Conservation (phyloP, 2,797 vertebrate species). For the Acanthis flammea region DNA sequence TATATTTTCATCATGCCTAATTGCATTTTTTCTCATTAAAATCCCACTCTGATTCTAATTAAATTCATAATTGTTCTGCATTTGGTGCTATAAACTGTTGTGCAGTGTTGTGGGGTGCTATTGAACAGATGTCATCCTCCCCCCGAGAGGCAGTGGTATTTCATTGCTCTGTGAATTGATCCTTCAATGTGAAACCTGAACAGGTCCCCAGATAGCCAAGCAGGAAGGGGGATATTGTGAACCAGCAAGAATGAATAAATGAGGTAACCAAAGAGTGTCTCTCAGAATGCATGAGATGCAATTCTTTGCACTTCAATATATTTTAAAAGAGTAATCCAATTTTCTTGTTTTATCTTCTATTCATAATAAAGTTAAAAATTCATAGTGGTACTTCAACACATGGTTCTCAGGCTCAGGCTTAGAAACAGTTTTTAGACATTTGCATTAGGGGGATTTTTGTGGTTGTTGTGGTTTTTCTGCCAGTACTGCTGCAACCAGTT, state of each 20-base stretch:
- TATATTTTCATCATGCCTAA: slow-evolving; percentile 43
- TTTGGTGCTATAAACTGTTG: slow-evolving; percentile 47
- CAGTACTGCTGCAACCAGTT: neutral
- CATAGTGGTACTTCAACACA: neutral
- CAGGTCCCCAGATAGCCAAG: slow-evolving; percentile 18
- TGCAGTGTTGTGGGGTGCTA: slow-evolving; percentile 16
- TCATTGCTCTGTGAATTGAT: slow-evolving; percentile 54
- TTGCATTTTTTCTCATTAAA: slow-evolving; percentile 64
- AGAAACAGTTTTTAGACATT: neutral
- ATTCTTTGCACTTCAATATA: neutral
- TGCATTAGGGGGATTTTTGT: neutral
- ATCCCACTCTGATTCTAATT: slow-evolving; percentile 60
- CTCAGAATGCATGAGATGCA: neutral
- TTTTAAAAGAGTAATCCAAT: neutral
- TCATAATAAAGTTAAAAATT: neutral
- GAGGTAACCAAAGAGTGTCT: neutral
- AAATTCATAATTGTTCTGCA: slow-evolving; percentile 53
- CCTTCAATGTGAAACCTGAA: slow-evolving; percentile 43
- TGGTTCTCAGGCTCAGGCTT: neutral
- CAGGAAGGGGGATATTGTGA: neutral
- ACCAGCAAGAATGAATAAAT: slow-evolving; percentile 31
- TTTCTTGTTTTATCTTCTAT: neutral
- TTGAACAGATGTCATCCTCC: slow-evolving; percentile 54
- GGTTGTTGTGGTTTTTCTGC: neutral
- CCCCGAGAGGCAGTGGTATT: slow-evolving; percentile 17